Evolutionary conservation across 2,113 vertebrate species (phyloP).

Genomic region (Mus musculus): DNA sequence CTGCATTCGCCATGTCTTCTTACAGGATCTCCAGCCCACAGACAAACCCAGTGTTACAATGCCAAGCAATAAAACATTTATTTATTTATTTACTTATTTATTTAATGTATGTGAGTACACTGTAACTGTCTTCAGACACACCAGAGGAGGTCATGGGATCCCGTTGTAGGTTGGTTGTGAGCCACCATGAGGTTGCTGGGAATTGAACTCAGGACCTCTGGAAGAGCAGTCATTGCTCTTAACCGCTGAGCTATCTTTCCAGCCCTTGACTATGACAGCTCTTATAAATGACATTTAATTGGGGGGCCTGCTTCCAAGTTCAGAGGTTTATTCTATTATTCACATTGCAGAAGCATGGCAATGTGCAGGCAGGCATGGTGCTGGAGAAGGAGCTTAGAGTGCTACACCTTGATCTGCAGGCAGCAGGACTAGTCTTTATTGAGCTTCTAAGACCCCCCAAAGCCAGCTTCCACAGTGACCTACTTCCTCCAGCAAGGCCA

Average conservation of each 20-base stretch:
- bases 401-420: background rate
- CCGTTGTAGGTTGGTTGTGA: too few relatives aligned
- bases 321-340: background rate
- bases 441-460: background rate
- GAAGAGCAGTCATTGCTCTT: too few relatives aligned
- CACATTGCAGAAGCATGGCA: background rate
- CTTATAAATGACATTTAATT: background rate
- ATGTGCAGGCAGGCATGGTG: background rate
- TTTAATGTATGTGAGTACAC: too few relatives aligned
- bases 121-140: too few relatives aligned
- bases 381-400: background rate
- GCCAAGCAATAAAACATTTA: too few relatives aligned
- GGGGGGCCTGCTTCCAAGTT: background rate
- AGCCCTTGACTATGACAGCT: background rate
- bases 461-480: background rate
- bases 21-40: too few relatives aligned
- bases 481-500: background rate
- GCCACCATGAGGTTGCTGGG: background rate
- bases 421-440: background rate
- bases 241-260: too few relatives aligned
- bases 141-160: too few relatives aligned
- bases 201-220: background rate
- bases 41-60: too few relatives aligned
- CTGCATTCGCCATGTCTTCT: too few relatives aligned
- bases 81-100: too few relatives aligned